Conservation (phyloP, 2,113 vertebrate species). For the Gadus macrocephalus region DNA sequence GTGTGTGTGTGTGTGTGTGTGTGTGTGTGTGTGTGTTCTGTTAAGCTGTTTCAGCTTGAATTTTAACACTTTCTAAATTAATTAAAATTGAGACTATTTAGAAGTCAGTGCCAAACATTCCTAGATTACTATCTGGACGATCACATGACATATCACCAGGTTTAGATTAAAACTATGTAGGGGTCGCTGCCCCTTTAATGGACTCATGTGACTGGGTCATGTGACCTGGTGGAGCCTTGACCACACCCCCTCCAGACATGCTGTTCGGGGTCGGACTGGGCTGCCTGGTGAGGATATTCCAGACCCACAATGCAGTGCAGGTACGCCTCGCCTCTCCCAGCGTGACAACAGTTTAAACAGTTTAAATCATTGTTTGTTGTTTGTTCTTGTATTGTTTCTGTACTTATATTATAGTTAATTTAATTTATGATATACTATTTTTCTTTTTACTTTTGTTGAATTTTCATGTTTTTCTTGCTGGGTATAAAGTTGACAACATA, state of each 20-base stretch:
- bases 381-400: background rate
- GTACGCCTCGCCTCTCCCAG: constrained; percentile 56
- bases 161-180: too few relatives aligned
- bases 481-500: background rate
- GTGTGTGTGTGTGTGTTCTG: background rate
- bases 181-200: background rate
- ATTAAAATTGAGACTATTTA: too few relatives aligned
- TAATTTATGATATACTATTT: too few relatives aligned
- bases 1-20: background rate
- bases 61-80: too few relatives aligned
- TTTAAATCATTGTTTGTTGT: too few relatives aligned
- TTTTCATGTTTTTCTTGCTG: background rate
- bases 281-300: constrained; percentile 80
- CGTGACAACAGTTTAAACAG: too few relatives aligned
- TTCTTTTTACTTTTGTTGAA: background rate
- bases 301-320: constrained; percentile 69
- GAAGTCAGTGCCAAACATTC: too few relatives aligned
- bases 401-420: too few relatives aligned
- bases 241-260: constrained; percentile 79
- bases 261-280: constrained; percentile 90
- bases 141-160: too few relatives aligned
- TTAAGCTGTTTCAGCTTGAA: too few relatives aligned
- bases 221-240: constrained; percentile 40
- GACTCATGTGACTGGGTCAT: too few relatives aligned
- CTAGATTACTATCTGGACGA: too few relatives aligned